Evolutionary conservation across 2,113 vertebrate species (phyloP).

Genomic region (Pyrgilauda ruficollis): DNA sequence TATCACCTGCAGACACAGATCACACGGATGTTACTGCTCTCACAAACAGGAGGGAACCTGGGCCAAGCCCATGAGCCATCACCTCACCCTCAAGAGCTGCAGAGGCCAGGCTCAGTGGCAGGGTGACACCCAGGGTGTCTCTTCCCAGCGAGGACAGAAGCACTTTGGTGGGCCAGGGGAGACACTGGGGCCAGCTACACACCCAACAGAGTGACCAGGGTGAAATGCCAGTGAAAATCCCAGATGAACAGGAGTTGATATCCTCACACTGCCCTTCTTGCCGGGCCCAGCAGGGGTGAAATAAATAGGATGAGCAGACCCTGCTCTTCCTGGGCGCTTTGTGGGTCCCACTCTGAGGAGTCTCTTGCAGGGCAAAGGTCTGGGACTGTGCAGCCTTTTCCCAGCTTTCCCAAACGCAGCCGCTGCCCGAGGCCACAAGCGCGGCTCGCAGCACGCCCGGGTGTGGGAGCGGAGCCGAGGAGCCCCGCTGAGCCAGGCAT

Average conservation of each 20-base stretch:
- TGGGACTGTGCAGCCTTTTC: background rate
- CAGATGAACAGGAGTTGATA: background rate
- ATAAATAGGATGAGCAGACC: fast-evolving
- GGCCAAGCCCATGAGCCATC: background rate
- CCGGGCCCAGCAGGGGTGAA: background rate
- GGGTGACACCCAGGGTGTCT: background rate
- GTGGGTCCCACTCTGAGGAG: background rate
- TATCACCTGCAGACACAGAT: background rate
- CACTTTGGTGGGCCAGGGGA: background rate
- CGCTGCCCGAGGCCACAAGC: background rate
- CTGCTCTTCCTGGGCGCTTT: background rate
- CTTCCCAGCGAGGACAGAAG: background rate
- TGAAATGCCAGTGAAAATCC: background rate
- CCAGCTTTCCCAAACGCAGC: background rate
- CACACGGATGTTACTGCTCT: fast-evolving
- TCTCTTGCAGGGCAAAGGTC: background rate
- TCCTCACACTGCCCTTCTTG: background rate
- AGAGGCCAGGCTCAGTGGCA: background rate
- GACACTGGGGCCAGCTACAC: background rate
- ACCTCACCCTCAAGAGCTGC: background rate
- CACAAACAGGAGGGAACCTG: background rate
- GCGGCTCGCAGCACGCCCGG: background rate
- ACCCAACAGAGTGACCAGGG: background rate
- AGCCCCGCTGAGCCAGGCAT: constrained; percentile 16
- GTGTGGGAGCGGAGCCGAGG: background rate